Conservation (phyloP, 2,113 vertebrate species). For the Pseudopipra pipra region DNA sequence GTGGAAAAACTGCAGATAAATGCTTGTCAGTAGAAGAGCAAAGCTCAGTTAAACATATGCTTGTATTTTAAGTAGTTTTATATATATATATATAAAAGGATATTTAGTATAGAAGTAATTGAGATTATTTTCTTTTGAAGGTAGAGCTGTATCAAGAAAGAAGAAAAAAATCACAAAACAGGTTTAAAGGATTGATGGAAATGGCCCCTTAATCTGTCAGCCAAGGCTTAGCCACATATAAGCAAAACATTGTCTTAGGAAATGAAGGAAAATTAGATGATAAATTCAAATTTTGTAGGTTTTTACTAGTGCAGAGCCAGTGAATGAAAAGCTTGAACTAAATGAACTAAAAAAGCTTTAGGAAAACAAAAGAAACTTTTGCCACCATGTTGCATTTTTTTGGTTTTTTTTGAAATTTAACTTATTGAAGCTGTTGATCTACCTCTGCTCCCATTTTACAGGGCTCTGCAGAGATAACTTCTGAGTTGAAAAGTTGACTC, state of each 20-base stretch:
- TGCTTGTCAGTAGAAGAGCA: not conserved
- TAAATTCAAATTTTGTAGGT: not conserved
- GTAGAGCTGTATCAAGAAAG: not conserved
- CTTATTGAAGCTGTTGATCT: not conserved
- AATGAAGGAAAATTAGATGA: not conserved
- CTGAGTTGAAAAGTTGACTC: not conserved
- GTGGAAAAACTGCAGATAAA: conserved; percentile 10
- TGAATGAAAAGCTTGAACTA: not conserved
- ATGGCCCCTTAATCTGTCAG: not conserved
- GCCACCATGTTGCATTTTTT: not conserved
- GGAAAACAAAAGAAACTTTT: not conserved
- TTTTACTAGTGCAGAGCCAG: not conserved
- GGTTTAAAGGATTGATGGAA: not conserved
- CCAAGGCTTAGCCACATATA: not conserved
- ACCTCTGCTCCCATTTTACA: not conserved
- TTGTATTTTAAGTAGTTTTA: not conserved
- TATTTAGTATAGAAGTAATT: not conserved
- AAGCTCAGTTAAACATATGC: conserved; percentile 14
- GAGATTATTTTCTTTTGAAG: not conserved
- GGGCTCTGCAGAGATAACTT: not conserved
- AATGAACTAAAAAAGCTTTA: not conserved
- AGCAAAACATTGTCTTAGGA: not conserved
- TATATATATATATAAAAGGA: not conserved
- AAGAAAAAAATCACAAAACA: not conserved
- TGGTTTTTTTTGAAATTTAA: not conserved